These are phyloP conservation scores for Clostera curtula DNA, from an alignment of 2,888 invertebrate species.

Conservation along the genomic window DNA sequence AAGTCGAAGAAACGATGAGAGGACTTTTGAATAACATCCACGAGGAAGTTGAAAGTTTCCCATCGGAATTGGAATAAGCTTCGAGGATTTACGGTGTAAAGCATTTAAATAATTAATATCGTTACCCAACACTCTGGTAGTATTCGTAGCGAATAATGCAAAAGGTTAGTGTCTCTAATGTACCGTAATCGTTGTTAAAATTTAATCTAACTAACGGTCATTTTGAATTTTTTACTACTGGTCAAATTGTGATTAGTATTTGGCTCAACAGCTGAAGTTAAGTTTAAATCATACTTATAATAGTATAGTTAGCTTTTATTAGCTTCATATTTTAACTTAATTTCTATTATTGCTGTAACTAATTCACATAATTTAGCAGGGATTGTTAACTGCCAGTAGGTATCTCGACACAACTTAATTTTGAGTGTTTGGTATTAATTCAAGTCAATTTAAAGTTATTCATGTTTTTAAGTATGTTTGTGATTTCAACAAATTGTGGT, in stretches of 20 bases:
- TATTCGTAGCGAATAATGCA: not conserved
- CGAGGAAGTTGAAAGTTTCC: no score
- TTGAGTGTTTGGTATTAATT: no score
- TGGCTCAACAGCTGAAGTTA: not conserved
- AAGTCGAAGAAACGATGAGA: no score
- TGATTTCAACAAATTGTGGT: no score
- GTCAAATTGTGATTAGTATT: not conserved
- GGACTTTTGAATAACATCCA: no score
- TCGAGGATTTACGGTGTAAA: slow-evolving; percentile 1
- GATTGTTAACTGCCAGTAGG: not conserved
- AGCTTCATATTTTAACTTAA: not conserved
- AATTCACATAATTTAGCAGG: not conserved
- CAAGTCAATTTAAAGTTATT: no score
- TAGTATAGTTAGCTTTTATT: not conserved
- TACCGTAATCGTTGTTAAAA: not conserved
- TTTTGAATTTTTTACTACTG: not conserved
- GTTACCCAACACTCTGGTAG: slow-evolving; percentile 1
- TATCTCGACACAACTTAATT: no score
- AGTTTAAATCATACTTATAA: not conserved
- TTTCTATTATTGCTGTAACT: not conserved
- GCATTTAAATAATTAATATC: not conserved
- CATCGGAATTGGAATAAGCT: no score
- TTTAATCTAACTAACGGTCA: not conserved
- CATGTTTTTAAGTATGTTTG: no score
- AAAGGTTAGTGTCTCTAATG: not conserved